Conservation (phyloP, 2,113 vertebrate species). For the pig (Sus scrofa) region T2T-Sscrofa CM000828.6:17102501-17103000, state of each 20-base stretch:
- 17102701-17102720: neutral
- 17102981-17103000: neutral
- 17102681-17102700: neutral
- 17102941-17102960: neutral
- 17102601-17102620: neutral
- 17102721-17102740: neutral
- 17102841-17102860: neutral
- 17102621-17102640: neutral
- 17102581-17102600: neutral
- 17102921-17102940: neutral
- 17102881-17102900: neutral
- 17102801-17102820: neutral
- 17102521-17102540: neutral
- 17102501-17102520: neutral
- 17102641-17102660: neutral
- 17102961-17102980: neutral
- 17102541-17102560: neutral
- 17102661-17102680: neutral
- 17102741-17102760: neutral
- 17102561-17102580: fast-evolving
- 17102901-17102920: neutral
- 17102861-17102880: neutral
- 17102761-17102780: neutral
- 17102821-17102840: neutral
- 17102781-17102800: neutral